Evolutionary conservation across 2,797 vertebrate species (phyloP), one percentile per base, ranked within the genome.

Genomic region (Anomalospiza imberbis): DNA sequence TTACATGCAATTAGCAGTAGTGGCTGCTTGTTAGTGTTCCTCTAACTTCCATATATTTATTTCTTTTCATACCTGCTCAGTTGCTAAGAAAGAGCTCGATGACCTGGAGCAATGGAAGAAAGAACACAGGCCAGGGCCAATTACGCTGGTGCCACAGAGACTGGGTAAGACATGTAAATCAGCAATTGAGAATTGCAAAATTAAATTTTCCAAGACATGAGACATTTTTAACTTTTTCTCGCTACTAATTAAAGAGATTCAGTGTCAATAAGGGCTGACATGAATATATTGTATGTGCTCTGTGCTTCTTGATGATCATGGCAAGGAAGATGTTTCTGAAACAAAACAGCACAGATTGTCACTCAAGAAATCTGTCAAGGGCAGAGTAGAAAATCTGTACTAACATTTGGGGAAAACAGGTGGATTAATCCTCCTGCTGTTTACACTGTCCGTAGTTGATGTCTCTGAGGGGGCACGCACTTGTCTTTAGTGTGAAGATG

Each of bases 51-150:
- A 21, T 38, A 0, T 89, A 42, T 87, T 87, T 95, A 9, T 38
- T 79, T 54, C 79, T 94, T 95, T 81, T 94, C 60, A 17, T 81
- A 48, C 58, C 61, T 48, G 78, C 48, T 75, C 74, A 99, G 99
- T 97, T 87, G 98, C 98, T 93, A 97, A 98, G 74, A 98, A 98
- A 96, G 99, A 98, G 81, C 94, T 98, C 20, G 96, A 98, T 36
- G 95, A 95, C 22, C 58, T 98, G 53, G 79, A 97, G 78, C 97
- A 9, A 16, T 98, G 73, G 96, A 99, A 89, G 79, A 96, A 99
- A 68, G 83, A 96, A 22, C 95, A 97, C 26, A 98, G 91, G 65
- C 88, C 89, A 24, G 88, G 97, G 5, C 65, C 98, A 12, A 86
- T 99, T 83, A 78, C 94, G 0, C 14, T 97, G 61, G 42, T 70